Conservation (phyloP, 1,140 invertebrate genomes). For the Musca vetustissima region DNA sequence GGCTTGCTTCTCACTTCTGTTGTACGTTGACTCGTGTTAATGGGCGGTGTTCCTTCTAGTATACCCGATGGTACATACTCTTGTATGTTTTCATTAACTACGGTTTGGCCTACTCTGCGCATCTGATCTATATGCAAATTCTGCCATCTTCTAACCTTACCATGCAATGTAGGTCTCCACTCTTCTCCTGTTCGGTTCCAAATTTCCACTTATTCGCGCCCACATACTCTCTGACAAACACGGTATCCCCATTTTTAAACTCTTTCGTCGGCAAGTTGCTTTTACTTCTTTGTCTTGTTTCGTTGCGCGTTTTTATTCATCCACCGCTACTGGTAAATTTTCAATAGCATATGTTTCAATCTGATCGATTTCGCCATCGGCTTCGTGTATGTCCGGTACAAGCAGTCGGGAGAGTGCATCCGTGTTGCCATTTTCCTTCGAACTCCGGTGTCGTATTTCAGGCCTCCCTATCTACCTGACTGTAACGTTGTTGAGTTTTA, state of each 20-base stretch:
- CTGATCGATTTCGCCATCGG: neutral
- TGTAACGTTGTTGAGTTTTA: conserved; percentile 52
- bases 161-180: neutral
- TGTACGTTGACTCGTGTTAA: no score
- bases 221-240: no score
- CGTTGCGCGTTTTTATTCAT: neutral
- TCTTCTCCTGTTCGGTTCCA: no score
- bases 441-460: conserved; percentile 38
- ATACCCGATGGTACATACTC: no score
- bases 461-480: conserved; percentile 59
- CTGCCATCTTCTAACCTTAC: conserved; percentile 4
- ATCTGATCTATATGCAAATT: neutral
- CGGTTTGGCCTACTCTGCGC: neutral
- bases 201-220: no score
- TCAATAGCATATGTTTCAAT: conserved; percentile 8
- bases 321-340: conserved; percentile 5
- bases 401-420: no score
- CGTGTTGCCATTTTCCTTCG: conserved; percentile 34
- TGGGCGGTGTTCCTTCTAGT: no score
- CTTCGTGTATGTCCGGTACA: conserved; percentile 30
- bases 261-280: neutral
- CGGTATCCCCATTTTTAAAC: no score
- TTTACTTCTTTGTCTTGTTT: neutral
- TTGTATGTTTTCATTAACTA: no score
- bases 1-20: no score